Evolutionary conservation across 2,888 invertebrate species (phyloP), one percentile per base, ranked within the genome.

Genomic region (Andrena bicolor): DNA sequence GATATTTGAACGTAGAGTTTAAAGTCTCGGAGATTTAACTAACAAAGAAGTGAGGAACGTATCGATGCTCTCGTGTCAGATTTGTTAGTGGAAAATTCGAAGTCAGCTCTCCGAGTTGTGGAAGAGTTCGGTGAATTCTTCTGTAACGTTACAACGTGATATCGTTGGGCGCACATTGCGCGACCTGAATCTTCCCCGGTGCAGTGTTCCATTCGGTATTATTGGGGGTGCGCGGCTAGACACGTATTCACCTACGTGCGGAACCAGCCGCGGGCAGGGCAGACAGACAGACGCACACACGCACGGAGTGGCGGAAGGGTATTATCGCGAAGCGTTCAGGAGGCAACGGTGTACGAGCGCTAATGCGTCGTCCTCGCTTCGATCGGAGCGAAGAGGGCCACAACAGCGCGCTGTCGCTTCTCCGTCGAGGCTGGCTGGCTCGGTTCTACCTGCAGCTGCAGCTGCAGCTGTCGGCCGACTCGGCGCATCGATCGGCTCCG

Each of bases 341-440:
- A 82, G 76, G 70, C 80, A 81, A 68, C 83, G 73, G 70, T 71
- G 49, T 71, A 81, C 73, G 66, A 63, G 63, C 70, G 81, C 61
- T 83, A 83, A 83, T 77, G 76, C 81, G 76, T 74, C 83, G 80
- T 66, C 83, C 76, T 73, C 76, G 81, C 56, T 83, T 81, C 81
- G 83, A 83, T 81, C 66, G 71, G 63, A 2, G 35, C 30, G 79
- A 32, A 51, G 61, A 32, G 82, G 58, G 71, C 58, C 64, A 65
- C 75, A 73, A 76, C 69, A 72, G 83, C 73, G 66, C 68, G 56
- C 30, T 41, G 76, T 48, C 70, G 71, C 41, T 66, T 72, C 74
- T 65, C 51, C 81, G 73, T 72, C 73, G 78, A 49, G 41, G 30
- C 71, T 73, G 64, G 72, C 51, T 76, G 63, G 61, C 53, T 70